Evolutionary conservation across 2,888 invertebrate species (phyloP).

Genomic region (Orthosia gracilis): DNA sequence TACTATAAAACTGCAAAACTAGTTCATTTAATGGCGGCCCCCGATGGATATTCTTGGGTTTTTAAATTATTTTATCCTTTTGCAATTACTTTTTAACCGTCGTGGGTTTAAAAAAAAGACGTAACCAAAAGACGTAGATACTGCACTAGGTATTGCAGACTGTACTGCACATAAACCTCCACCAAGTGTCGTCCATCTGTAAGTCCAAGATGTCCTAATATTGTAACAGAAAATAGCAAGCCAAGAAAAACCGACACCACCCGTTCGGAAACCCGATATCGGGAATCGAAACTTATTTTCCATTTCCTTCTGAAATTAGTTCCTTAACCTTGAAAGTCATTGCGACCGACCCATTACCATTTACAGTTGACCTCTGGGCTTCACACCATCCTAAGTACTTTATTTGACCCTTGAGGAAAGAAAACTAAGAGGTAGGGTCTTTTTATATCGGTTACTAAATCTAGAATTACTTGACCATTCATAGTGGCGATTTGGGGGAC

Average conservation of each 20-base stretch:
- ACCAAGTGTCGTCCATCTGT: too few species aligned
- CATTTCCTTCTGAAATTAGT: conserved; percentile 48
- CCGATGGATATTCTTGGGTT: too few species aligned
- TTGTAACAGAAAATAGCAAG: background rate
- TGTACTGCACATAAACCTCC: too few species aligned
- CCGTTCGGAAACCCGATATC: conserved; percentile 10
- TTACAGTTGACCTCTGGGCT: conserved; percentile 47
- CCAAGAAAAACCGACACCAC: background rate
- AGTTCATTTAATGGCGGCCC: too few species aligned
- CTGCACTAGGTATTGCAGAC: too few species aligned
- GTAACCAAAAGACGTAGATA: too few species aligned
- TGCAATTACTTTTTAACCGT: too few species aligned
- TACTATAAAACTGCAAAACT: too few species aligned
- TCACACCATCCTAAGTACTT: conserved; percentile 43
- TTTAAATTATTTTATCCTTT: too few species aligned
- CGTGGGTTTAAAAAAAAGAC: too few species aligned
- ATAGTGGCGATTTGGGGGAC: background rate
- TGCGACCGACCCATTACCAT: conserved; percentile 49
- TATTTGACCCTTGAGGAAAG: conserved; percentile 50
- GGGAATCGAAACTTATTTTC: conserved; percentile 38
- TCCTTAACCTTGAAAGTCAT: conserved; percentile 53
- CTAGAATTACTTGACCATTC: conserved; percentile 23
- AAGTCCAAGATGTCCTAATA: too few species aligned
- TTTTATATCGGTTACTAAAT: conserved; percentile 31
- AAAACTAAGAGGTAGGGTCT: conserved; percentile 52